A percentile compares a stretch with the other conserved stretches of the same genome.
phyloP scores from a whole-genome alignment of 2,888 invertebrate genomes.

The Microplitis manilae region DNA sequence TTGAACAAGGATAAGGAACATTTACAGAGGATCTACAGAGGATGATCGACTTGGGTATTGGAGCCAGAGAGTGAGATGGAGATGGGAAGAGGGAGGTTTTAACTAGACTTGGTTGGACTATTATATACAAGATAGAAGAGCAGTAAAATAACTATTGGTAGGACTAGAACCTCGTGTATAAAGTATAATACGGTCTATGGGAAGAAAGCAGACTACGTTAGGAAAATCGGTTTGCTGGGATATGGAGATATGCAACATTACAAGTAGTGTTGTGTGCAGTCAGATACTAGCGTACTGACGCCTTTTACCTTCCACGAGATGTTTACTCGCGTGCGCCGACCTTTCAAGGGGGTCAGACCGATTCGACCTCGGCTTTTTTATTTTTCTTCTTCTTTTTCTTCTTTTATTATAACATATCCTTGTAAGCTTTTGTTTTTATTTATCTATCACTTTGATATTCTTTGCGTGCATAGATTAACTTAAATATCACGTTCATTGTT shows the following conservation, averaged over 20 bases:
- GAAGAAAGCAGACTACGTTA: conserved; percentile 53
- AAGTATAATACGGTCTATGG: conserved; percentile 43
- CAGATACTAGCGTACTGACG: conserved; percentile 42
- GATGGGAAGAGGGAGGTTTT: neutral
- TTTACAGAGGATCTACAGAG: neutral
- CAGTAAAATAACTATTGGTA: conserved; percentile 1
- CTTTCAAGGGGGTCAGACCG: conserved; percentile 62
- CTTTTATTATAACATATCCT: conserved; percentile 4
- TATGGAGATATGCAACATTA: conserved; percentile 42
- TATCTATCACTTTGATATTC: neutral
- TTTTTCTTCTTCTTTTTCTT: conserved; percentile 47
- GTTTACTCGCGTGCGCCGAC: conserved; percentile 64
- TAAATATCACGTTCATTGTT: neutral
- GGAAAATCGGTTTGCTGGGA: conserved; percentile 46
- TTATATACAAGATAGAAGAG: neutral
- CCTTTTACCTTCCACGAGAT: conserved; percentile 49
- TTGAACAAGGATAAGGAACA: neutral
- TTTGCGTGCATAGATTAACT: neutral
- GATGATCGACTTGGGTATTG: neutral
- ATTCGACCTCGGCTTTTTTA: conserved; percentile 62
- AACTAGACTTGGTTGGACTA: neutral
- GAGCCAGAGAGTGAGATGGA: neutral
- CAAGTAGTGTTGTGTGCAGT: conserved; percentile 40
- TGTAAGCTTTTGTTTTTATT: conserved; percentile 8
- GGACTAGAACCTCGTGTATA: neutral